Conservation (phyloP, 2,888 invertebrate species). For the Sphaerophoria taeniata region DNA sequence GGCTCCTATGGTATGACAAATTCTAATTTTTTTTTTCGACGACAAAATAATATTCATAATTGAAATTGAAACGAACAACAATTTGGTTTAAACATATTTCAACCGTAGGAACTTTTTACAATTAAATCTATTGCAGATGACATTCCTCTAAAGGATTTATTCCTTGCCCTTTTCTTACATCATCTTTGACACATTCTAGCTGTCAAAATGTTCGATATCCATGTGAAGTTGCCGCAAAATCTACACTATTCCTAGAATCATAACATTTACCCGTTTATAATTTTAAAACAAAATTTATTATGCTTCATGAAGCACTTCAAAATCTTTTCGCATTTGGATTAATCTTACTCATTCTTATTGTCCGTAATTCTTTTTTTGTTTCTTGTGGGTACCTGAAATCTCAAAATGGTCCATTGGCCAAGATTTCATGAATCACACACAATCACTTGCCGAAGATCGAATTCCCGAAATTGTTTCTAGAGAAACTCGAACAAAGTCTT, state of each 20-base stretch:
- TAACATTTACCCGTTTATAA: slow-evolving; percentile 18
- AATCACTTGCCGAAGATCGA: slow-evolving; percentile 14
- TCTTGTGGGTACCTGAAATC: slow-evolving; percentile 35
- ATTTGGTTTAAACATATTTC: no score
- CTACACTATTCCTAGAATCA: slow-evolving; percentile 42
- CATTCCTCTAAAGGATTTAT: neutral
- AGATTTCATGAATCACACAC: slow-evolving; percentile 20
- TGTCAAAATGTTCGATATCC: neutral
- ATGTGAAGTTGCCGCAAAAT: neutral
- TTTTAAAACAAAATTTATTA: slow-evolving; percentile 56
- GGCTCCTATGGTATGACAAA: no score
- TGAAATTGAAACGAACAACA: no score
- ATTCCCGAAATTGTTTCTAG: slow-evolving; percentile 55
- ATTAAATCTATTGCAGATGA: neutral
- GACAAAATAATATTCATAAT: no score
- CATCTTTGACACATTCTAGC: neutral
- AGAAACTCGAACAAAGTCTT: slow-evolving; percentile 45
- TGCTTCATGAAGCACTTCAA: slow-evolving; percentile 44
- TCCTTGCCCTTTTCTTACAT: neutral
- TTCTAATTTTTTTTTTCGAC: no score
- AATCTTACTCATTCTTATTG: slow-evolving; percentile 21
- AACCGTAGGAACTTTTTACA: neutral
- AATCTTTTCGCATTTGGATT: slow-evolving; percentile 9
- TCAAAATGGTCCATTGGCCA: slow-evolving; percentile 45
- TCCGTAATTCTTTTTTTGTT: slow-evolving; percentile 28